Conservation (phyloP, 1,140 invertebrate genomes). For the Ganaspis sp. region DNA sequence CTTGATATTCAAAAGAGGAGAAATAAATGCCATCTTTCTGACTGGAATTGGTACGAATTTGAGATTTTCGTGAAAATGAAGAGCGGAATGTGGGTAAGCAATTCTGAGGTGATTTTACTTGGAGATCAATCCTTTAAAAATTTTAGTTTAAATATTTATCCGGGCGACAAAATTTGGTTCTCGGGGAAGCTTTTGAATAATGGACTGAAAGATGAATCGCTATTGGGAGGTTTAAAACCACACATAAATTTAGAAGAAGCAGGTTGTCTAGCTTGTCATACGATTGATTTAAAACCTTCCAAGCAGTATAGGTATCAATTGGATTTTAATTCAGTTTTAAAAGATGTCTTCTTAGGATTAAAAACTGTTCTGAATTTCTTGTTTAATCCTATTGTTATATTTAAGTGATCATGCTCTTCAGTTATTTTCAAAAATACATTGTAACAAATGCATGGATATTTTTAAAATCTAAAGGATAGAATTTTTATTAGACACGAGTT, state of each 20-base stretch:
- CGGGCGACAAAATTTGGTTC: constrained; percentile 85
- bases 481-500: too few species aligned
- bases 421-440: too few species aligned
- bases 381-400: constrained; percentile 85
- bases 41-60: constrained; percentile 84
- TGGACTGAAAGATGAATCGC: constrained; percentile 68
- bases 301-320: constrained; percentile 73
- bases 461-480: background rate
- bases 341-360: constrained; percentile 79
- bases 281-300: constrained; percentile 75
- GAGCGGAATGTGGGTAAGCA: constrained; percentile 80
- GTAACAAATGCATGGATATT: background rate
- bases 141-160: constrained; percentile 81
- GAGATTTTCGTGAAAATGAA: constrained; percentile 84
- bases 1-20: constrained; percentile 75
- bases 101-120: constrained; percentile 79
- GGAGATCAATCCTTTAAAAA: constrained; percentile 83
- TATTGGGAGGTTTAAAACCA: constrained; percentile 78
- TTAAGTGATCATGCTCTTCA: constrained; percentile 76
- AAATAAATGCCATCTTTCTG: constrained; percentile 82
- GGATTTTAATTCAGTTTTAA: constrained; percentile 75
- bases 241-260: constrained; percentile 80
- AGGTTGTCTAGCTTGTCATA: constrained; percentile 82
- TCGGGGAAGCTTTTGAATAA: constrained; percentile 78
- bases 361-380: constrained; percentile 86